A percentile compares a stretch with the other conserved stretches of the same genome.
Conservation (phyloP, 1,140 invertebrate genomes). For the Wasmannia auropunctata region DNA sequence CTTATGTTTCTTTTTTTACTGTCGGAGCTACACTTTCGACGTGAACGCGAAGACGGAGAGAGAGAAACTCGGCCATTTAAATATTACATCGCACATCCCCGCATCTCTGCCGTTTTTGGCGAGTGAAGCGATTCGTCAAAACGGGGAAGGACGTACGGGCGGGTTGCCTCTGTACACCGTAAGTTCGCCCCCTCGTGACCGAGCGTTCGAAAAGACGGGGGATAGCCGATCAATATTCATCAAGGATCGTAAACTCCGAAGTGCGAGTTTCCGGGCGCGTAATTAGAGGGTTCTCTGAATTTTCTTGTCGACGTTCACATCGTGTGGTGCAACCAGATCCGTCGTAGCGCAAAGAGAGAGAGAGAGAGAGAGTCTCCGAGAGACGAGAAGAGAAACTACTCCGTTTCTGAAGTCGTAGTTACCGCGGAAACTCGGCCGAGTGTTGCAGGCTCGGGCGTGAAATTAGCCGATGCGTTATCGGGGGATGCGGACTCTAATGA, state of each 20-base stretch:
- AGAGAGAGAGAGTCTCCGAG: not conserved
- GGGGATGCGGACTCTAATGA: slow-evolving; percentile 61
- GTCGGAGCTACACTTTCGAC: not conserved
- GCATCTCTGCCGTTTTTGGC: not conserved
- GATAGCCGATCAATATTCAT: slow-evolving; percentile 55
- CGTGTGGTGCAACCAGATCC: slow-evolving; percentile 8
- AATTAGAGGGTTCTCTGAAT: slow-evolving; percentile 55
- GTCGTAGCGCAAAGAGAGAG: not conserved
- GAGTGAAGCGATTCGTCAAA: slow-evolving; percentile 4
- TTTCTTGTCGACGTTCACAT: slow-evolving; percentile 37
- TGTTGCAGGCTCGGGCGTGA: slow-evolving; percentile 62
- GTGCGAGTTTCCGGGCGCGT: slow-evolving; percentile 29
- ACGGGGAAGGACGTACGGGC: not conserved
- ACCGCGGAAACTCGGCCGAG: slow-evolving; percentile 40
- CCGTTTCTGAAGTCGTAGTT: slow-evolving; percentile 48
- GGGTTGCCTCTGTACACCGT: not conserved
- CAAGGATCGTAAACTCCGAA: slow-evolving; percentile 50
- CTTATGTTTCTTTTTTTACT: not conserved
- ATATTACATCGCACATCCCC: not conserved
- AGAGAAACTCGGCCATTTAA: slow-evolving; percentile 4
- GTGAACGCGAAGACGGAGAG: too few species aligned
- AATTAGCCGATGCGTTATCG: slow-evolving; percentile 73
- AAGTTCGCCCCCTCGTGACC: not conserved
- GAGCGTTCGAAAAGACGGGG: slow-evolving; percentile 23
- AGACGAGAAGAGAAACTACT: slow-evolving; percentile 24